Evolutionary conservation across 2,797 vertebrate genomes (phyloP), one percentile per base, ranked within the genome.

Genomic region (Sebastiscus albofasciatus): DNA sequence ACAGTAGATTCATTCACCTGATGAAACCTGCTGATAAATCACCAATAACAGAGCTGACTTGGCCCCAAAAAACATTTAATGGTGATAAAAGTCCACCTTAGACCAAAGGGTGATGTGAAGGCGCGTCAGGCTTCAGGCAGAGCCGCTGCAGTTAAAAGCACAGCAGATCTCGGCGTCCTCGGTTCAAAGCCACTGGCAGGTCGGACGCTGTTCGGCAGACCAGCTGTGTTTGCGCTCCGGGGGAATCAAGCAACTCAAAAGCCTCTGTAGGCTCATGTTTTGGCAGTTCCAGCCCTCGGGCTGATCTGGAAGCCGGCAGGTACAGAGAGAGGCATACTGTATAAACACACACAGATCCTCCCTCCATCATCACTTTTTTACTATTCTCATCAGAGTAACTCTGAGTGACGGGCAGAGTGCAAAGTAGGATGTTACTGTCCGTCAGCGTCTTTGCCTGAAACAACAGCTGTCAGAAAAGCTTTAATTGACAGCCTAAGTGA

Each of bases 231-330:
- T 89, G 55, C 81, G 58, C 74, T 80, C 54, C 0, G 2, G 66
- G 67, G 75, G 75, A 80, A 64, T 79, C 72, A 11, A 75, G 68
- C 64, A 66, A 61, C 75, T 80, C 55, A 36, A 36, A 92, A 80
- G 72, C 56, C 58, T 79, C 56, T 71, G 75, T 72, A 72, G 39
- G 60, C 78, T 77, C 67, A 14, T 74, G 77, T 85, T 86, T 74
- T 92, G 83, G 66, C 85, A 87, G 86, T 86, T 86, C 68, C 10
- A 70, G 70, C 73, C 81, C 69, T 16, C 1, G 26, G 85, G 84
- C 80, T 67, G 71, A 65, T 64, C 65, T 77, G 42, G 4, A 77
- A 77, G 66, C 67, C 20, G 27, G 39, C 33, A 5, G 3, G 36
- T 18, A 22, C 22, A 62, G 27, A 62, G 27, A 66, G 18, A 70